A percentile compares a stretch with the other conserved stretches of the same genome.
These are phyloP conservation scores for Aviceda subcristata DNA, from an alignment of 2,113 vertebrate species.

Conservation along the genomic window DNA sequence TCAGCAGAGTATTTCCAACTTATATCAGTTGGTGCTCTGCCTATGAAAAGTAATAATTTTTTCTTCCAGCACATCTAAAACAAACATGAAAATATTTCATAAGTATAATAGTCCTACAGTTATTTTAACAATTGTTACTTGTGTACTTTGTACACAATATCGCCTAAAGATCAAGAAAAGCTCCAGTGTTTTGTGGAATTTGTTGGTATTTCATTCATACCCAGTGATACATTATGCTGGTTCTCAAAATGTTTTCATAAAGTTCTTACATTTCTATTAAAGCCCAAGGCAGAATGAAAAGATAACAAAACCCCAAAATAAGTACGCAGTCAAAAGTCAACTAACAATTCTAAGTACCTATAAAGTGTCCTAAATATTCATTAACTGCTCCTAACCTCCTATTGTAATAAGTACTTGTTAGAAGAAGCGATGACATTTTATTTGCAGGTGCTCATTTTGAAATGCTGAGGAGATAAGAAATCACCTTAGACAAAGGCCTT, in stretches of 20 bases:
- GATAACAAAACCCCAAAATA: fast-evolving
- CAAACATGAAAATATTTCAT: not conserved
- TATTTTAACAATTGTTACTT: not conserved
- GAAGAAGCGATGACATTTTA: not conserved
- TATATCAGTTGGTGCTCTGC: not conserved
- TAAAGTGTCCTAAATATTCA: not conserved
- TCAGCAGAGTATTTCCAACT: not conserved
- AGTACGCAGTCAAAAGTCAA: not conserved
- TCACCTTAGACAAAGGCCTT: not conserved
- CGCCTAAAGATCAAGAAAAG: not conserved
- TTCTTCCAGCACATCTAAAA: not conserved
- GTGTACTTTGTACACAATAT: not conserved
- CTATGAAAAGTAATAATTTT: not conserved
- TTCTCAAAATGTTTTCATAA: not conserved
- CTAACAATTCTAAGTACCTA: not conserved
- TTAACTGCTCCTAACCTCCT: not conserved
- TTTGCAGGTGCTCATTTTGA: not conserved
- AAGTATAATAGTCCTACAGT: not conserved
- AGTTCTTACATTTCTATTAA: not conserved
- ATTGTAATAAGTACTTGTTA: not conserved
- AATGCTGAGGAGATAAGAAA: not conserved
- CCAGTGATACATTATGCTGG: not conserved
- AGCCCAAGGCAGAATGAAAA: not conserved
- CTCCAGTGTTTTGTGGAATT: not conserved
- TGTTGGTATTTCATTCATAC: not conserved